Evolutionary conservation across 2,797 vertebrate species (phyloP), one percentile per base, ranked within the genome.

Genomic region (Parambassis ranga): DNA sequence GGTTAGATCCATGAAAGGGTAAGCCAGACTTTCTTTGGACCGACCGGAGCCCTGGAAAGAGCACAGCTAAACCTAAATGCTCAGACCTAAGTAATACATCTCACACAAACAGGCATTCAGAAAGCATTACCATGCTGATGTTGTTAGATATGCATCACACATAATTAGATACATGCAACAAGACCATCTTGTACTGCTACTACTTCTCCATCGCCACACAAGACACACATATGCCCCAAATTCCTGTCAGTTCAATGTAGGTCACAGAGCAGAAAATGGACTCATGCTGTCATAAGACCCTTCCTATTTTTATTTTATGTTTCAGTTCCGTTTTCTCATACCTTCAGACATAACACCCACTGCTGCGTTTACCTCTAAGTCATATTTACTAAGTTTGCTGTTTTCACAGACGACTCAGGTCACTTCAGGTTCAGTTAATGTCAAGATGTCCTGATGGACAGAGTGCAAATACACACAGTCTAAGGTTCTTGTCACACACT

Each of bases 111-210:
- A 58, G 37, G 43, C 56, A 65, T 76, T 79, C 60, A 69, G 49
- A 75, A 49, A 26, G 47, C 16, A 67, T 76, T 46, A 39, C 32
- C 1, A 4, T 1, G 8, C 32, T 78, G 67, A 77, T 26, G 56
- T 46, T 32, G 24, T 77, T 70, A 68, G 60, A 77, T 58, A 71
- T 76, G 67, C 67, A 75, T 82, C 61, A 68, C 51, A 36, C 55
- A 77, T 67, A 80, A 81, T 73, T 64, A 65, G 39, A 84, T 61
- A 57, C 42, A 71, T 7, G 5, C 8, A 50, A 67, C 61, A 50
- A 58, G 22, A 75, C 79, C 71, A 70, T 69, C 46, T 63, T 68
- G 80, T 71, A 14, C 61, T 41, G 38, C 16, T 26, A 28, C 18
- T 51, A 62, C 41, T 50, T 65, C 35, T 67, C 57, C 53, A 15